phyloP scores from a whole-genome alignment of 2,888 invertebrate species.

The Meta bourneti region DNA sequence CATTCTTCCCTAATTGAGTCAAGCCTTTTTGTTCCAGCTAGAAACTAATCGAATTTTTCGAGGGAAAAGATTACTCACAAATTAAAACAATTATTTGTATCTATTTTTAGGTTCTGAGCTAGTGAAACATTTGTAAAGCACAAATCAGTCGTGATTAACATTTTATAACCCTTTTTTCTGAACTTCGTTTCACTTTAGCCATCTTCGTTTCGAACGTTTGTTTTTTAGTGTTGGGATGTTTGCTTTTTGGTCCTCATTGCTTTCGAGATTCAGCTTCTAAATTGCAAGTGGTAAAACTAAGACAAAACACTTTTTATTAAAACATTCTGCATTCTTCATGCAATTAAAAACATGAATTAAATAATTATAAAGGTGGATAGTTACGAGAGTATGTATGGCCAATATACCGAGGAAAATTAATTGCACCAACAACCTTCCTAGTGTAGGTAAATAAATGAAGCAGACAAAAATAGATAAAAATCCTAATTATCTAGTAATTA shows the following conservation, averaged over 20 bases:
- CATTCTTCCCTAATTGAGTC: constrained; percentile 26
- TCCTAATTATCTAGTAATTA: too few relatives aligned
- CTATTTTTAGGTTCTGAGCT: neutral
- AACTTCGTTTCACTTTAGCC: neutral
- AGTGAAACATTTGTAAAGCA: constrained; percentile 1
- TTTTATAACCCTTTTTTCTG: neutral
- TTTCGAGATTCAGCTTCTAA: neutral
- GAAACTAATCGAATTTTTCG: constrained; percentile 39
- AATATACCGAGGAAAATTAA: too few relatives aligned
- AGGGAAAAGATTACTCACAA: constrained; percentile 21
- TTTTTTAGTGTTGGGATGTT: neutral
- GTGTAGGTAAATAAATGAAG: too few relatives aligned
- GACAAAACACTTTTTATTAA: neutral
- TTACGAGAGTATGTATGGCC: too few relatives aligned
- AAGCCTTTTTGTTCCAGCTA: neutral
- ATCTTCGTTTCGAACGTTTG: neutral
- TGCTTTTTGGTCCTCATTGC: neutral
- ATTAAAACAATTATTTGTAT: constrained; percentile 43
- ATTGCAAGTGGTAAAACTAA: neutral
- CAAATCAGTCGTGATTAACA: constrained; percentile 19
- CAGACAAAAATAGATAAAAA: too few relatives aligned
- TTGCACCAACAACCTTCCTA: too few relatives aligned
- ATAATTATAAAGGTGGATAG: too few relatives aligned
- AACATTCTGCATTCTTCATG: neutral
- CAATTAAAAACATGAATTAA: neutral